Percentiles rank a stretch among this genome's conserved stretches.
These are phyloP conservation scores for Otocyon megalotis DNA, from an alignment of 2,113 vertebrate genomes.

Conservation along the genomic window DNA sequence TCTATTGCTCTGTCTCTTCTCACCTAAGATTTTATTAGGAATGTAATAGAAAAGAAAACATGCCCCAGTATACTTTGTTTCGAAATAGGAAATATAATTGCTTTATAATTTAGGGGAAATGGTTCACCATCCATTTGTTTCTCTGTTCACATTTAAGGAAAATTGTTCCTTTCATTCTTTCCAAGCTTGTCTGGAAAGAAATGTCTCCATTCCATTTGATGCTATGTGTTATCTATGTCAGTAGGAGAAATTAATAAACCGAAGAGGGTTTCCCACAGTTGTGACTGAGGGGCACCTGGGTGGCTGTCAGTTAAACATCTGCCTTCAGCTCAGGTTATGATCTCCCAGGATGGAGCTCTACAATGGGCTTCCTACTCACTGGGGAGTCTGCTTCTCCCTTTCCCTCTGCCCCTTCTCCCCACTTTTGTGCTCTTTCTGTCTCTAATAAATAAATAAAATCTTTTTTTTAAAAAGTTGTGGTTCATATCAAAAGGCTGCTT, in stretches of 20 bases:
- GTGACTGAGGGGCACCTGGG: neutral
- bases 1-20: constrained; percentile 32
- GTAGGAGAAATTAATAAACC: constrained; percentile 13
- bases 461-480: neutral
- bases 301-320: neutral
- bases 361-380: neutral
- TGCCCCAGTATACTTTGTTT: neutral
- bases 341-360: neutral
- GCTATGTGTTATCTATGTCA: neutral
- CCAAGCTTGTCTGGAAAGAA: constrained; percentile 9
- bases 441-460: neutral
- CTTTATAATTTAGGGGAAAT: constrained; percentile 30
- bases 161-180: neutral
- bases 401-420: neutral
- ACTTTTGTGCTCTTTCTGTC: neutral
- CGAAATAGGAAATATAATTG: constrained; percentile 1
- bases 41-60: constrained; percentile 22
- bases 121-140: neutral
- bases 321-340: neutral
- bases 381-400: neutral
- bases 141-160: neutral
- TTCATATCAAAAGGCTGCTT: neutral
- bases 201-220: neutral
- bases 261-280: neutral
- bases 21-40: constrained; percentile 28